Evolutionary conservation across 2,113 vertebrate species (phyloP).

Genomic region (Labrus mixtus): DNA sequence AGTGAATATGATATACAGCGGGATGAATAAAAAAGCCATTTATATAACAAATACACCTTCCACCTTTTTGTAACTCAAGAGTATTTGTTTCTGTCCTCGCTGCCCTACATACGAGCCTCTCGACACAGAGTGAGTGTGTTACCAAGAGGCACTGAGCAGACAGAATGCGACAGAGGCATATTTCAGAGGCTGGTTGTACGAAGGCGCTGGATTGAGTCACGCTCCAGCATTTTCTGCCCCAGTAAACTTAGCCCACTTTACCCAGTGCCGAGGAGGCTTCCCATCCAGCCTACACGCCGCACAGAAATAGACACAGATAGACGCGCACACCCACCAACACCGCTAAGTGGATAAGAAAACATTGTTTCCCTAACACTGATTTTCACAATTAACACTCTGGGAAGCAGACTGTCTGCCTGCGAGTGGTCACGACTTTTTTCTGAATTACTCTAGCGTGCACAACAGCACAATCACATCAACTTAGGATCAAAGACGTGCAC

Average conservation of each 20-base stretch:
- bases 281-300: slow-evolving; percentile 33
- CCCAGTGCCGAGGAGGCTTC: slow-evolving; percentile 61
- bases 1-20: background rate
- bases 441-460: slow-evolving; percentile 54
- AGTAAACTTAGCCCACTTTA: slow-evolving; percentile 82
- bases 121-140: slow-evolving; percentile 18
- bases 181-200: slow-evolving; percentile 70
- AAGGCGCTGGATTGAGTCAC: slow-evolving; percentile 77
- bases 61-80: slow-evolving; percentile 15
- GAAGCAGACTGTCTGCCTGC: slow-evolving; percentile 21
- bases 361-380: slow-evolving; percentile 45
- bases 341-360: slow-evolving; percentile 30
- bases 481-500: slow-evolving; percentile 60
- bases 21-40: background rate
- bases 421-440: slow-evolving; percentile 35
- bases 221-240: slow-evolving; percentile 82
- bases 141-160: slow-evolving; percentile 62
- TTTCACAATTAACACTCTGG: slow-evolving; percentile 57
- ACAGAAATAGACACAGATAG: slow-evolving; percentile 57
- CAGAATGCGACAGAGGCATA: slow-evolving; percentile 71
- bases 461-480: slow-evolving; percentile 45
- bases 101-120: slow-evolving; percentile 55
- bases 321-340: slow-evolving; percentile 32
- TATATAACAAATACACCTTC: slow-evolving; percentile 1
- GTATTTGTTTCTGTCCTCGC: background rate